Conservation (phyloP, 2,113 vertebrate genomes). For the Melanerpes formicivorus region DNA sequence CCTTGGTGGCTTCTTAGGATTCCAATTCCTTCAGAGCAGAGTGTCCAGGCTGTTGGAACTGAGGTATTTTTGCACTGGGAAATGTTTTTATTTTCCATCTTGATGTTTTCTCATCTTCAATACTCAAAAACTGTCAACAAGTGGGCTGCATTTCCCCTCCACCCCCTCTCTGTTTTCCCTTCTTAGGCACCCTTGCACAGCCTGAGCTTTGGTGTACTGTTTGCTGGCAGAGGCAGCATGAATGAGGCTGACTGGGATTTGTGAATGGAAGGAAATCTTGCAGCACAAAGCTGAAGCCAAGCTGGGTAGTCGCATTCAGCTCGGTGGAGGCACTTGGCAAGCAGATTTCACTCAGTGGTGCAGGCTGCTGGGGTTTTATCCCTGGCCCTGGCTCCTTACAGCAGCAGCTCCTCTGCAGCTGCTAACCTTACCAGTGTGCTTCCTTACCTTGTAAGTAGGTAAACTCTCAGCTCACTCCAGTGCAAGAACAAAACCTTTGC, state of each 20-base stretch:
- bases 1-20: not conserved
- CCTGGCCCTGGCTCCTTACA: not conserved
- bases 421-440: not conserved
- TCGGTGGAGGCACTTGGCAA: not conserved
- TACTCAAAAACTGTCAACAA: not conserved
- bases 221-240: not conserved
- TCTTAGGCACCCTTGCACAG: not conserved
- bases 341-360: not conserved
- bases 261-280: not conserved
- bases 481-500: not conserved
- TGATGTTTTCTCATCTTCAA: not conserved
- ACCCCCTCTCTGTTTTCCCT: no score
- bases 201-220: not conserved
- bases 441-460: not conserved
- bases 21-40: not conserved
- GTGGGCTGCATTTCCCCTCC: not conserved
- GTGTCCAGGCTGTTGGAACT: not conserved
- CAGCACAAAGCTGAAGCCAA: not conserved
- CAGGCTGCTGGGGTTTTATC: not conserved
- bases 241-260: not conserved
- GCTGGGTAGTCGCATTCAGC: not conserved
- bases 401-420: not conserved
- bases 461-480: not conserved
- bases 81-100: not conserved
- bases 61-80: not conserved